phyloP scores from a whole-genome alignment of 1,140 invertebrate genomes.

The Ceratitis capitata region DNA sequence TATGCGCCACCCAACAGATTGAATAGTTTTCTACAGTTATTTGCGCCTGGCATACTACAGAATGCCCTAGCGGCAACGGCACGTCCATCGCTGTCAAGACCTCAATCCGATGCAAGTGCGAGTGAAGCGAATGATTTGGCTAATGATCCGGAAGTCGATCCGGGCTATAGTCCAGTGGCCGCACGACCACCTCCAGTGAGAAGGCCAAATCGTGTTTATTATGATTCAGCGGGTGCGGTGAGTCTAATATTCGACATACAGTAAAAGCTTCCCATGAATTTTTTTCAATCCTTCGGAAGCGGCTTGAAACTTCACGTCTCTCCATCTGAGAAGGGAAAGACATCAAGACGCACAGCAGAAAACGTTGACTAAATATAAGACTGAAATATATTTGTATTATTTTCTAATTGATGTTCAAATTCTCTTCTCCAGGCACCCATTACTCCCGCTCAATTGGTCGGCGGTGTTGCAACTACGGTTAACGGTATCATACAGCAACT shows the following conservation, averaged over 20 bases:
- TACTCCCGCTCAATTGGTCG: slow-evolving; percentile 57
- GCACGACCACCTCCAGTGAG: slow-evolving; percentile 48
- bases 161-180: slow-evolving; percentile 48
- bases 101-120: not conserved
- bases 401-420: not conserved
- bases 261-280: too few relatives aligned
- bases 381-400: not conserved
- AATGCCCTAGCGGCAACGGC: slow-evolving; percentile 50
- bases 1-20: slow-evolving; percentile 51
- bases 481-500: slow-evolving; percentile 62
- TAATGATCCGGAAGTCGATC: slow-evolving; percentile 60
- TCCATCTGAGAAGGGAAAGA: too few relatives aligned
- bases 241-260: slow-evolving; percentile 40
- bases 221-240: slow-evolving; percentile 60
- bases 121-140: slow-evolving; percentile 46
- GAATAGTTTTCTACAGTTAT: slow-evolving; percentile 56
- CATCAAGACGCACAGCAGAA: too few relatives aligned
- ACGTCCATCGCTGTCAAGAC: slow-evolving; percentile 39
- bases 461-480: slow-evolving; percentile 57
- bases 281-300: not conserved
- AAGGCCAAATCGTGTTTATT: slow-evolving; percentile 59
- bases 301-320: too few relatives aligned
- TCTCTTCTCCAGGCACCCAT: slow-evolving; percentile 50
- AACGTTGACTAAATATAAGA: not conserved
- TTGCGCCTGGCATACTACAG: slow-evolving; percentile 57